These are phyloP conservation scores for Thecocarcelia acutangulata DNA, from an alignment of 2,888 invertebrate genomes.

Conservation along the genomic window DNA sequence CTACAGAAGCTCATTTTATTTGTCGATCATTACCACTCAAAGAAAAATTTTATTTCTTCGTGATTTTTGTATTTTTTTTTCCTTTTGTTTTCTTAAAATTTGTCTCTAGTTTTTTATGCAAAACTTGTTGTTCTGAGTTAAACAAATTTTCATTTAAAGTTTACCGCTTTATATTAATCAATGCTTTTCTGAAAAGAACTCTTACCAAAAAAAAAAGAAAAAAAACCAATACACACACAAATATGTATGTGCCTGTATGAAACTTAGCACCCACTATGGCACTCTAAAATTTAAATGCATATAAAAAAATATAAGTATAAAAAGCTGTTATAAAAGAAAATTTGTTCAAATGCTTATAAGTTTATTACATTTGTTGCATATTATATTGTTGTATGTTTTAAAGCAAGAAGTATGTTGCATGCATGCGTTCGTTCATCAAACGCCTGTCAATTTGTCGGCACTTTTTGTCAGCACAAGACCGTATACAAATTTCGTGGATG, in stretches of 20 bases:
- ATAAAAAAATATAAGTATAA: constrained; percentile 23
- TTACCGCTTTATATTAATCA: constrained; percentile 63
- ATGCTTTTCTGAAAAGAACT: constrained; percentile 45
- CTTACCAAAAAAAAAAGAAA: constrained; percentile 1
- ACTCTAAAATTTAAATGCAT: constrained; percentile 52
- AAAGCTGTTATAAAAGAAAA: neutral
- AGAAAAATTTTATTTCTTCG: neutral
- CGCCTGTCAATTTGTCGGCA: constrained; percentile 70
- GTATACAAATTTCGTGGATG: constrained; percentile 51
- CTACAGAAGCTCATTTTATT: neutral
- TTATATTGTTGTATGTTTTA: constrained; percentile 28
- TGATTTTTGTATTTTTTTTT: neutral
- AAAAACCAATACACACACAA: neutral
- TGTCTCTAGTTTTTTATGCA: constrained; percentile 59
- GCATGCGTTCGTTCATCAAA: constrained; percentile 69
- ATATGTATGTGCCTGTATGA: neutral
- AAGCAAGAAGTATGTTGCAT: constrained; percentile 55
- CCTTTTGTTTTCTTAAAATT: neutral
- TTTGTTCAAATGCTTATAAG: constrained; percentile 39
- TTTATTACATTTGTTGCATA: constrained; percentile 66
- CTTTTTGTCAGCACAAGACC: constrained; percentile 55
- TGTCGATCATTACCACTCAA: neutral
- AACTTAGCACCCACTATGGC: constrained; percentile 52
- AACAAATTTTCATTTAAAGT: constrained; percentile 60
- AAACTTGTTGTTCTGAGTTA: constrained; percentile 56